Evolutionary conservation across 2,113 vertebrate genomes (phyloP).

Genomic region (Cariama cristata): DNA sequence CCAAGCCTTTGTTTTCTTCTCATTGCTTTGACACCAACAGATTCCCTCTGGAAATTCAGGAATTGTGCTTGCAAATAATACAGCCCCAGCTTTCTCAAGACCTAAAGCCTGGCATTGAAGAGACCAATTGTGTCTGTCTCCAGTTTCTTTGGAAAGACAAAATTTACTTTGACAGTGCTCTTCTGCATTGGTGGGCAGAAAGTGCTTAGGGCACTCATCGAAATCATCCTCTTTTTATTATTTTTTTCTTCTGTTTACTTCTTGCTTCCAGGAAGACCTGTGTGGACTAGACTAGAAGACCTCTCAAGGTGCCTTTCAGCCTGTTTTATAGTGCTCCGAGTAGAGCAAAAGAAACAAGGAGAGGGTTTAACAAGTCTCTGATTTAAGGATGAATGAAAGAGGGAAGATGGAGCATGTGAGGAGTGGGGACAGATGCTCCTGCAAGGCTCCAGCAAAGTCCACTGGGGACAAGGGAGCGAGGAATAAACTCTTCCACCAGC

Average conservation of each 20-base stretch:
- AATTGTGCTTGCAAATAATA: conserved; percentile 38
- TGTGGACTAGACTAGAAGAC: background rate
- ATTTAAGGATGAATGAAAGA: background rate
- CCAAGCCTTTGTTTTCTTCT: conserved; percentile 43
- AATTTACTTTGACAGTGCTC: background rate
- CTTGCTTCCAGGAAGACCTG: background rate
- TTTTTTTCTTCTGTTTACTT: background rate
- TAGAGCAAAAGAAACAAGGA: background rate
- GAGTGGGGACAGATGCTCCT: background rate
- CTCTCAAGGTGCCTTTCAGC: background rate
- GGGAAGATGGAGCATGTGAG: background rate
- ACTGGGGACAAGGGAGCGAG: background rate
- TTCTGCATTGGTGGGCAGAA: background rate
- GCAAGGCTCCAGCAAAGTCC: background rate
- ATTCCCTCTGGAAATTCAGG: conserved; percentile 42
- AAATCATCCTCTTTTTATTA: background rate
- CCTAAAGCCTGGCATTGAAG: background rate
- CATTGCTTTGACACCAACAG: conserved; percentile 28
- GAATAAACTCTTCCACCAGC: background rate
- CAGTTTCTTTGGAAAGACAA: background rate
- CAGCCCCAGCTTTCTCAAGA: conserved; percentile 2
- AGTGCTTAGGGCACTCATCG: background rate
- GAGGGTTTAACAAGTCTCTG: background rate
- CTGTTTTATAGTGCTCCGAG: background rate
- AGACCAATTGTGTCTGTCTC: background rate